These are phyloP conservation scores for Chrysodeixis includens DNA, from an alignment of 2,888 invertebrate genomes.

Conservation along the genomic window DNA sequence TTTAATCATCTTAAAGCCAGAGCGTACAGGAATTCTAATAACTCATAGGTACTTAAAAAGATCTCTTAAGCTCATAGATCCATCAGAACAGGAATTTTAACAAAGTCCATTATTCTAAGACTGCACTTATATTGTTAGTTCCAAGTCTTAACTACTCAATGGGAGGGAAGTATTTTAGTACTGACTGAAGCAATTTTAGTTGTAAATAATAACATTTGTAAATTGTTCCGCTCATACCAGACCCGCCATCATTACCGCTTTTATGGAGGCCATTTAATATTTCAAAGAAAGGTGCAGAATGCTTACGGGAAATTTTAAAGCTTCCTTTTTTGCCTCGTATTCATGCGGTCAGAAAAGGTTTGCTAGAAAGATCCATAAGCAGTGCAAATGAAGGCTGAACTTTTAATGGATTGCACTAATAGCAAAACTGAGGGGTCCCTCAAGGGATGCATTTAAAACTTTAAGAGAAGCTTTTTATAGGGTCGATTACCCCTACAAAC, in stretches of 20 bases:
- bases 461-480: background rate
- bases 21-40: background rate
- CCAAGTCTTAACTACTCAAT: conserved; percentile 30
- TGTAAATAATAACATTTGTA: conserved; percentile 48
- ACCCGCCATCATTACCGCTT: conserved; percentile 47
- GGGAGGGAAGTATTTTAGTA: conserved; percentile 30
- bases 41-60: background rate
- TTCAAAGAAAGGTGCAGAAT: conserved; percentile 43
- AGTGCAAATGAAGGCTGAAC: background rate
- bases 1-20: background rate
- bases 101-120: conserved; percentile 17
- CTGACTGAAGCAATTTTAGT: conserved; percentile 25
- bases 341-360: background rate
- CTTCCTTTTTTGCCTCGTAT: conserved; percentile 26
- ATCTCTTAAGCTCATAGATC: background rate
- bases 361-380: conserved; percentile 3
- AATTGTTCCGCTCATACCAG: conserved; percentile 38
- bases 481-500: background rate
- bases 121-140: conserved; percentile 31
- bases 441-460: background rate
- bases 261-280: conserved; percentile 48
- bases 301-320: conserved; percentile 26
- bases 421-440: conserved; percentile 7
- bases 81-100: conserved; percentile 3
- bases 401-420: background rate